phyloP scores from a whole-genome alignment of 2,888 invertebrate genomes.

The Hypena proboscidalis region DNA sequence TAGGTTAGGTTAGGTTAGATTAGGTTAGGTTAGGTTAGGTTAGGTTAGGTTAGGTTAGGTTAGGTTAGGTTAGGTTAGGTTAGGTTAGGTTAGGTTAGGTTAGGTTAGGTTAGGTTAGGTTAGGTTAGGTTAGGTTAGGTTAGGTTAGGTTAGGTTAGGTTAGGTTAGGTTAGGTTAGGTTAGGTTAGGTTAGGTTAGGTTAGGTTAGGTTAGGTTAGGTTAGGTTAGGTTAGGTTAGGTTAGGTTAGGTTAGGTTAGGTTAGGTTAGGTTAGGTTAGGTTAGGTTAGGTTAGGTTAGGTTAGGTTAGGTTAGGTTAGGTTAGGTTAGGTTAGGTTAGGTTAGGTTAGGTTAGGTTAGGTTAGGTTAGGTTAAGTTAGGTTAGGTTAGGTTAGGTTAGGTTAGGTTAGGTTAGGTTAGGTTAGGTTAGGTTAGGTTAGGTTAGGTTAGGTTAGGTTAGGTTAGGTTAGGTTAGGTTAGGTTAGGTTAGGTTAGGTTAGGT shows the following conservation, averaged over 20 bases:
- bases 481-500: constrained; percentile 33
- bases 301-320: constrained; percentile 16
- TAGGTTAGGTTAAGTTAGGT: constrained; percentile 36
- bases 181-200: constrained; percentile 27
- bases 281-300: constrained; percentile 16
- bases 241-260: constrained; percentile 16
- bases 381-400: constrained; percentile 40
- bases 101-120: constrained; percentile 42
- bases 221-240: constrained; percentile 18
- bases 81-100: constrained; percentile 39
- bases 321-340: constrained; percentile 18
- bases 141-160: constrained; percentile 42
- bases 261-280: constrained; percentile 18
- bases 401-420: constrained; percentile 36
- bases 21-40: constrained; percentile 29
- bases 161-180: constrained; percentile 44
- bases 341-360: constrained; percentile 29
- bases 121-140: constrained; percentile 43
- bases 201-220: constrained; percentile 24
- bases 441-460: constrained; percentile 41
- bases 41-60: constrained; percentile 30
- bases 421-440: constrained; percentile 38
- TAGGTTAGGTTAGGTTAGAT: constrained; percentile 30
- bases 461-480: constrained; percentile 38
- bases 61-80: constrained; percentile 33